These are phyloP conservation scores for Sebastes itinus DNA, from an alignment of 2,797 vertebrate species.

Conservation along the genomic window DNA sequence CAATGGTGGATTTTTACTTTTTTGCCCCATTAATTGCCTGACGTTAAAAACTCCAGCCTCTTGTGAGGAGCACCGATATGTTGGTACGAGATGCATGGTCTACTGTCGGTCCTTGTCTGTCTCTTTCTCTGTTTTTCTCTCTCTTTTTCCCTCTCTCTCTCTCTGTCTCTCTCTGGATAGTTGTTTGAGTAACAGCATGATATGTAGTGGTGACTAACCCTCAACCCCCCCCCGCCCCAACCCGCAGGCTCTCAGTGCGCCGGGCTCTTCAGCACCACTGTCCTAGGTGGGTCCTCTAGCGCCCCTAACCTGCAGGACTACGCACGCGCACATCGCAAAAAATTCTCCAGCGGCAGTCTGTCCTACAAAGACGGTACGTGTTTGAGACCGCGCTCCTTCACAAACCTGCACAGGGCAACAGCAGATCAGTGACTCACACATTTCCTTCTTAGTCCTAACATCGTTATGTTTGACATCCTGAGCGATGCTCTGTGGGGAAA, in stretches of 20 bases:
- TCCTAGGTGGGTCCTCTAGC: conserved; percentile 99
- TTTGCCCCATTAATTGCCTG: neutral
- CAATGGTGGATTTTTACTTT: too few relatives aligned
- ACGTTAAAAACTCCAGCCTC: neutral
- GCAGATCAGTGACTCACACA: conserved; percentile 45
- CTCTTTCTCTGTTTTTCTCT: conserved; percentile 11
- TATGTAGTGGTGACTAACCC: conserved; percentile 85
- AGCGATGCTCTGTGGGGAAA: neutral
- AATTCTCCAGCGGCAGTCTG: conserved; percentile 93
- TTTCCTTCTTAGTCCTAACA: neutral
- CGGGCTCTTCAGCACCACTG: conserved; percentile 99
- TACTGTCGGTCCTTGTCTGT: conserved; percentile 33
- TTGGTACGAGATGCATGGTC: conserved; percentile 14
- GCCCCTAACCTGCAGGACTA: conserved; percentile 99
- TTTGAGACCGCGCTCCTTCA: conserved; percentile 51
- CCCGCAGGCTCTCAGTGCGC: conserved; percentile 97
- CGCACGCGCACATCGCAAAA: conserved; percentile 98
- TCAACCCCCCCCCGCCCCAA: conserved; percentile 62
- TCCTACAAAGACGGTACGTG: conserved; percentile 99
- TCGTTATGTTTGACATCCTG: neutral
- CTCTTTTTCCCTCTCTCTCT: conserved; percentile 17
- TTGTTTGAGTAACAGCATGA: conserved; percentile 74
- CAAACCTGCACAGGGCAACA: conserved; percentile 47
- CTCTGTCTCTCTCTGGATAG: conserved; percentile 24
- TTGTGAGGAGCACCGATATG: neutral